Base-by-base conservation (phyloP, 2,888 invertebrate genomes). In the Eristalis pertinax region DNA sequence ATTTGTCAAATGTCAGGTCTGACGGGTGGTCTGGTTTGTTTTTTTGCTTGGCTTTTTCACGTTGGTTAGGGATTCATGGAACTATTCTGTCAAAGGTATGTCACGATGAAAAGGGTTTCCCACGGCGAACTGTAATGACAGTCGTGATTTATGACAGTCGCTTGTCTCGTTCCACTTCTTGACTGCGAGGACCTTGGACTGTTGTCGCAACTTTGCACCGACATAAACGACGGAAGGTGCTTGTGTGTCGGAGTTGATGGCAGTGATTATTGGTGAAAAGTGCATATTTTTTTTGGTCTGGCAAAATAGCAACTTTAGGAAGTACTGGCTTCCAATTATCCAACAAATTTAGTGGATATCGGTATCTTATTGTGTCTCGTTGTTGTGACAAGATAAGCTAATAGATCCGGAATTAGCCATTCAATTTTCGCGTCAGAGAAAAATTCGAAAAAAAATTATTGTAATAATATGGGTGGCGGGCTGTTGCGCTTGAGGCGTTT, bases 1-100 rank as follows among this genome's bases (percentile, higher is more conserved):
- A 80, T 80, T 74, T 80, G 73, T 80, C 80, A 80, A 80, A 73
- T 67, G 50, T 67, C 79, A 67, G 24, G 41, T 50, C 13, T 64
- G 50, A 50, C 8, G 50, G 19, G 50, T 50, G 19, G 50, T 50
- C 50, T 19, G 32, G 32, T 10, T 32, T 1, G 32, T 50, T 19
- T 50, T 19, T 19, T 8, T 26, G 4, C 7, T 43, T 50, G n/a
- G n/a, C 2, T 50, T 50, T 50, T 19, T 19, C 13, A 62, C 29
- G 32, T n/a, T 56, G 62, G 32, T 62, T 77, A 69, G 35, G 10
- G 35, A 69, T 63, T 56, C 62, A 70, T 77, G 50, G 26, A n/a
- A 56, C 19, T 77, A 50, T 56, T 77, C 32, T 69, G 8, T 50
- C 50, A 50, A 50, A 50, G 50, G 50, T 50, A 19, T 19, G 5